A percentile compares a stretch with the other conserved stretches of the same genome.
phyloP scores from a whole-genome alignment of 2,797 vertebrate genomes.

The Scolopax rusticola region DNA sequence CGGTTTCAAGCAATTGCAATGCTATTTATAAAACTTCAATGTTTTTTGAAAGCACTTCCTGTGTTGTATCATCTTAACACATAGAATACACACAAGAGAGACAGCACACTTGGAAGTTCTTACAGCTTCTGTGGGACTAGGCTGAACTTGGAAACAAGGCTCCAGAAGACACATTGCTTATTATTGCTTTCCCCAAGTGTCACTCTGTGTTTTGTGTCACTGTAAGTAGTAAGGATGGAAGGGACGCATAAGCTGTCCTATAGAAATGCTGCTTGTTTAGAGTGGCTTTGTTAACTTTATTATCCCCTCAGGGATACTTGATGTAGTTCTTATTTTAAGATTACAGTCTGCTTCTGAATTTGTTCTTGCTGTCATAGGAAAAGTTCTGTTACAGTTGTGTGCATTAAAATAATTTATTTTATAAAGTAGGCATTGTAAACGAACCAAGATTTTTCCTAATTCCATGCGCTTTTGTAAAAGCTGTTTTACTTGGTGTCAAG shows the following conservation, averaged over 20 bases:
- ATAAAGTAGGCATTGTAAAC: background rate
- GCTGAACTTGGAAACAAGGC: background rate
- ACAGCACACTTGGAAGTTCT: background rate
- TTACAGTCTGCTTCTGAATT: background rate
- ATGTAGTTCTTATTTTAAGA: background rate
- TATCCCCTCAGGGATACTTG: background rate
- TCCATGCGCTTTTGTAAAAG: background rate
- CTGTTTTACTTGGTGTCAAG: background rate
- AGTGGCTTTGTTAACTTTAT: background rate
- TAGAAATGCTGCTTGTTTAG: background rate
- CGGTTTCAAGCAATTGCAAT: background rate
- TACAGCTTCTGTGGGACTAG: conserved; percentile 1
- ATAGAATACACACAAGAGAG: background rate
- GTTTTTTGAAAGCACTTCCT: background rate
- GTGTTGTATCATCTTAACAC: background rate
- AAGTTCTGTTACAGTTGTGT: background rate
- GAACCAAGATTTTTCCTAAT: background rate
- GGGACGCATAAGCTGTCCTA: conserved; percentile 25
- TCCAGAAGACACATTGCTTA: background rate
- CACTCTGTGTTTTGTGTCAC: background rate
- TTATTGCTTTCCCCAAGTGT: background rate
- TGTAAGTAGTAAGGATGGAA: background rate
- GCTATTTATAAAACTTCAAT: background rate
- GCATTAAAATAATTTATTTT: background rate
- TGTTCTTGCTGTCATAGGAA: background rate